Evolutionary conservation across 2,113 vertebrate genomes (phyloP).

Genomic region (Pteruthius melanotis): DNA sequence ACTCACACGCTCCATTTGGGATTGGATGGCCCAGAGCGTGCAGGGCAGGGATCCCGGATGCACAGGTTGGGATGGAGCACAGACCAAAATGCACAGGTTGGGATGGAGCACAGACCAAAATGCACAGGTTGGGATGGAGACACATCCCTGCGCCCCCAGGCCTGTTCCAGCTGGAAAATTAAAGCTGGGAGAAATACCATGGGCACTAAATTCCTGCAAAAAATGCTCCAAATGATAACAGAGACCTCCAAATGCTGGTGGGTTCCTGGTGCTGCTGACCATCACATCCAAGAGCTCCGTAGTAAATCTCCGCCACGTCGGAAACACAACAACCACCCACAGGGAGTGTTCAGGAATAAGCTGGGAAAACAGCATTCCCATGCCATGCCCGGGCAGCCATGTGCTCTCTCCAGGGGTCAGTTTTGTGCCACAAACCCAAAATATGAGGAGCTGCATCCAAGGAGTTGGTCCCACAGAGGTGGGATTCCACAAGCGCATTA

Average conservation of each 20-base stretch:
- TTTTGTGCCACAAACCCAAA: background rate
- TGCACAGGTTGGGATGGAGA: too few relatives aligned
- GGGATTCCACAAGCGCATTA: background rate
- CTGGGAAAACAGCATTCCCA: background rate
- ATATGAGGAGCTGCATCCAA: background rate
- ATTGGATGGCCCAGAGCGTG: background rate
- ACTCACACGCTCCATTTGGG: background rate
- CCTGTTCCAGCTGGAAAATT: rapidly evolving
- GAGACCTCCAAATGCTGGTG: rapidly evolving
- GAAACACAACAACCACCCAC: rapidly evolving
- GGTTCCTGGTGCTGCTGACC: background rate
- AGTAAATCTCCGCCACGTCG: rapidly evolving
- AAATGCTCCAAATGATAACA: background rate
- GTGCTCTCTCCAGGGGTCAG: rapidly evolving
- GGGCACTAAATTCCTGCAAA: background rate
- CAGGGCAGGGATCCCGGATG: background rate
- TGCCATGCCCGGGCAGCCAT: background rate
- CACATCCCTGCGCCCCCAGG: rapidly evolving
- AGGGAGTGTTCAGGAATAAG: rapidly evolving
- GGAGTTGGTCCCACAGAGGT: rapidly evolving
- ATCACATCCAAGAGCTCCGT: rapidly evolving
- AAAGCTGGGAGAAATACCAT: background rate
- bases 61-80: too few relatives aligned
- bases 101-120: too few relatives aligned
- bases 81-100: too few relatives aligned